Evolutionary conservation across 2,888 invertebrate species (phyloP).

Genomic region (Argyra leucocephala): DNA sequence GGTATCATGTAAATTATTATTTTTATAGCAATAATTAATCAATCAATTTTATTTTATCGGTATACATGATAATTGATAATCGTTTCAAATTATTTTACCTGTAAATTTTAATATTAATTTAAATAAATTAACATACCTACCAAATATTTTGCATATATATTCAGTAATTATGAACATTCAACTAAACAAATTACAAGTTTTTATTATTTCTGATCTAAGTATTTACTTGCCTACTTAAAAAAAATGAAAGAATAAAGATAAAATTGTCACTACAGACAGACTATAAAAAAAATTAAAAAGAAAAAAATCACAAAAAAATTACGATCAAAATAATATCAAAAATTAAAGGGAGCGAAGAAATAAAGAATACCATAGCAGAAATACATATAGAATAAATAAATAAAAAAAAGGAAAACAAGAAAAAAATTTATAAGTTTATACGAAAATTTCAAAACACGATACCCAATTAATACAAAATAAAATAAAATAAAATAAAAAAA

Average conservation of each 20-base stretch:
- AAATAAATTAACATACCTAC: too few relatives aligned
- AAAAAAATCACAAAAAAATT: not conserved
- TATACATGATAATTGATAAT: too few relatives aligned
- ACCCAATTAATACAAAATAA: not conserved
- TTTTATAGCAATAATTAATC: too few relatives aligned
- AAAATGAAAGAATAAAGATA: not conserved
- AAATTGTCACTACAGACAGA: not conserved
- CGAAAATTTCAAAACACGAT: conserved; percentile 4
- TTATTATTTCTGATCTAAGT: too few relatives aligned
- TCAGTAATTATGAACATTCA: too few relatives aligned
- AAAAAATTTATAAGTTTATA: not conserved
- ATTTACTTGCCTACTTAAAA: not conserved
- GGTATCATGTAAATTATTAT: too few relatives aligned
- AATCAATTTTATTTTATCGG: too few relatives aligned
- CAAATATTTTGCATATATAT: too few relatives aligned
- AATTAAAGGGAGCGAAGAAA: not conserved
- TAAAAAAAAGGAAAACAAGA: not conserved
- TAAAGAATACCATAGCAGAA: not conserved
- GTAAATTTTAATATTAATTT: too few relatives aligned
- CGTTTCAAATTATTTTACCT: too few relatives aligned
- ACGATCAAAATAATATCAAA: not conserved
- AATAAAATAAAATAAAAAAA: not conserved
- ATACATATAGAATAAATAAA: not conserved
- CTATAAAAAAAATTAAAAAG: not conserved
- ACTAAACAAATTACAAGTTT: too few relatives aligned